Base-by-base conservation (phyloP, 2,113 vertebrate genomes). In the Anser brachyrhynchus region DNA sequence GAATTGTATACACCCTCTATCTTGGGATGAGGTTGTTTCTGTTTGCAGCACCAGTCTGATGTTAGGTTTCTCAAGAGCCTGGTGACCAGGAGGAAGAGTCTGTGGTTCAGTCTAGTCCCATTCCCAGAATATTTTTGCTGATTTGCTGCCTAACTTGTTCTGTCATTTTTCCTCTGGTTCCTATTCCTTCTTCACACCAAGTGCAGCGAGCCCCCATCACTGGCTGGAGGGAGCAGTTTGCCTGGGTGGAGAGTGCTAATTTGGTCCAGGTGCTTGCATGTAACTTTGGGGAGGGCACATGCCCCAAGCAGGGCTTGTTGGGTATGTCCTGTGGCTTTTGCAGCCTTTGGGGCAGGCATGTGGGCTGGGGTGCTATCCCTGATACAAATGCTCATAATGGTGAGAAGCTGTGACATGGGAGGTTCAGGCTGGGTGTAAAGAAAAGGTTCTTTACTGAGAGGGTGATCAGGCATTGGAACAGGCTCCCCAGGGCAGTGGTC, bases 241-340 rank as follows among this genome's bases (percentile, higher is more conserved):
- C 26, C 8, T 49, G 80, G 37, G 33, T 37, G 41, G 46, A n/a
- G 37, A 12, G 49, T 43, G 61, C 59, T 59, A 4, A 14, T 54
- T 65, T 14, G 57, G 13, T 39, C 16, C 52, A 44, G 51, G 78
- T 80, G 80, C n/a, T 77, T 37, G 52, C 19, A 3, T 9, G 35
- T 31, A 33, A 8, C 14, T 20, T 23, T 26, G 23, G 59, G 31
- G 43, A 6, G 16, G 23, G 10, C 11, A 31, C 1, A 0, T 46
- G 28, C 0, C 10, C 3, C 9, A 10, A 1, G 5, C 0, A 9
- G 16, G 28, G 26, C 5, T 49, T 37, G 29, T 7, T 37, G 28
- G 44, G 29, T 5, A 16, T 8, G 2, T 11, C 8, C 16, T 31
- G 37, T 1, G 58, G 54, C 8, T 64, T 39, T 55, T 4, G 19